Conservation (phyloP, 37 sponge, comb jelly and placozoan genomes). For the Spongilla lacustris region DNA sequence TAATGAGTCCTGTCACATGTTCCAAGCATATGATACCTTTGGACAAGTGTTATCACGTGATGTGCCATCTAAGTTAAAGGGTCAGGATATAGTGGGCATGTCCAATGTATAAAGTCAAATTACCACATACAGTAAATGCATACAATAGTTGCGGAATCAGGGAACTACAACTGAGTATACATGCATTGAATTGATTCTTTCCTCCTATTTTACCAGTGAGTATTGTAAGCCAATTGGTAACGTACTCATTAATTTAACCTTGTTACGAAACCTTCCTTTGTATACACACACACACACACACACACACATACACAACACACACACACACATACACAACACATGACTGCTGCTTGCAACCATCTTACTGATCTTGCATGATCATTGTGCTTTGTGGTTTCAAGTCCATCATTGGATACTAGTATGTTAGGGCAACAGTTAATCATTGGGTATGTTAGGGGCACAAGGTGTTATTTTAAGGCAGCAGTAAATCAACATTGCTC, state of each 20-base stretch:
- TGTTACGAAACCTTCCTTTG: no score
- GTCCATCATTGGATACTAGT: neutral
- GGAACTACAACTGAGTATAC: neutral
- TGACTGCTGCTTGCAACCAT: no score
- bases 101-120: neutral
- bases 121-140: neutral
- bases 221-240: no score
- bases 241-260: no score
- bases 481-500: neutral
- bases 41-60: neutral
- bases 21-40: neutral
- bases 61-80: constrained; percentile 1
- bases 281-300: no score
- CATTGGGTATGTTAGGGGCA: constrained; percentile 1
- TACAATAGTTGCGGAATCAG: neutral
- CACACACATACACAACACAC: no score
- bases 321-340: no score
- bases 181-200: neutral
- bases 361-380: no score
- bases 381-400: constrained; percentile 1
- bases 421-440: neutral
- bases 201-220: no score
- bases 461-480: constrained; percentile 1
- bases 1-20: constrained; percentile 1
- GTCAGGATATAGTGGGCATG: neutral